Evolutionary conservation across 1,140 invertebrate species (phyloP).

Genomic region (Listronotus oregonensis): DNA sequence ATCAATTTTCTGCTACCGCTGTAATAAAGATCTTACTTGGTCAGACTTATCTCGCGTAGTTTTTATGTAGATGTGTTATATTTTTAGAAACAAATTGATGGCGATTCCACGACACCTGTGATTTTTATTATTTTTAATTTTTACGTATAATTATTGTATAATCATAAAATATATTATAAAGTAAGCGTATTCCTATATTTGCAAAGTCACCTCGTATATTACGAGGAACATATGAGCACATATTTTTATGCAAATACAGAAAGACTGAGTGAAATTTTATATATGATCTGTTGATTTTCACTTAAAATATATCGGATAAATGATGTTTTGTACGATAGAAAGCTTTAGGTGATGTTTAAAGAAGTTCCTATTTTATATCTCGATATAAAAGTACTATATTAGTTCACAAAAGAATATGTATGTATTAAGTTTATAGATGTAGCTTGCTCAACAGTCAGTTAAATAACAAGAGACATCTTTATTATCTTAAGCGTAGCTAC

Average conservation of each 20-base stretch:
- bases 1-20: too few species aligned
- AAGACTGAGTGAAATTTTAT: slow-evolving; percentile 58
- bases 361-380: slow-evolving; percentile 59
- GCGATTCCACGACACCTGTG: slow-evolving; percentile 58
- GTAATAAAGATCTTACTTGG: slow-evolving; percentile 21
- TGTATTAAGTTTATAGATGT: slow-evolving; percentile 56
- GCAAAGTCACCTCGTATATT: slow-evolving; percentile 55
- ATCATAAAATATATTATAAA: slow-evolving; percentile 50
- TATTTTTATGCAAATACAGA: slow-evolving; percentile 59
- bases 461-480: slow-evolving; percentile 28
- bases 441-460: slow-evolving; percentile 57
- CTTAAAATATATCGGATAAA: slow-evolving; percentile 53
- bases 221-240: slow-evolving; percentile 55
- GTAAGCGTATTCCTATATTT: slow-evolving; percentile 57
- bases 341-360: slow-evolving; percentile 58
- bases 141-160: slow-evolving; percentile 54
- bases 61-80: slow-evolving; percentile 49
- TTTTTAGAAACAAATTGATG: slow-evolving; percentile 54
- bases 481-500: not conserved
- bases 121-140: slow-evolving; percentile 57
- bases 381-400: slow-evolving; percentile 52
- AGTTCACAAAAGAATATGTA: slow-evolving; percentile 51
- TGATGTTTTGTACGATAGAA: slow-evolving; percentile 56
- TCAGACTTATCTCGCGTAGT: slow-evolving; percentile 33
- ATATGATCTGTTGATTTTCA: slow-evolving; percentile 58